Base-by-base conservation (phyloP, 1,140 invertebrate genomes). In the Dendrolimus kikuchii region DNA sequence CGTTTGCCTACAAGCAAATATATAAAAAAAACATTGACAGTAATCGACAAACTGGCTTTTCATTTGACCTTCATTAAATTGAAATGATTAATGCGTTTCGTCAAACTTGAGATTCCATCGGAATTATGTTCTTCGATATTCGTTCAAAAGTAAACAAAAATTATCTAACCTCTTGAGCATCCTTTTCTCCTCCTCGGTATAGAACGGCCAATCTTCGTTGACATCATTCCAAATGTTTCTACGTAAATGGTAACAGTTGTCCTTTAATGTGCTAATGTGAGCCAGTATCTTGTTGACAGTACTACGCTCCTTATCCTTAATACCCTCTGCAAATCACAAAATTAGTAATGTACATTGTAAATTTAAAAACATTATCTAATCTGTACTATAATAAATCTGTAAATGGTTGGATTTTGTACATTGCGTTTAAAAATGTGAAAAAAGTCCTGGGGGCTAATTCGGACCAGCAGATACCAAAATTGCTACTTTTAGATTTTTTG, bases 161-260 rank as follows among this genome's bases (percentile, higher is more conserved):
- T 68, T 38, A 47, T 62, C 74, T 63, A 68, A 94, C 93, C 92
- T 92, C 90, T 96, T 97, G 60, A 98, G 87, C 71, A 94, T 91
- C 71, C 95, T 92, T 78, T 91, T 91, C 74, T 99, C 96, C 68
- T 95, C 92, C 58, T 97, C 95, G 39, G 93, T 92, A 73, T 97
- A 98, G 88, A 94, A 97, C 42, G 95, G 94, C 96, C 96, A 99
- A 75, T 98, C 95, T 71, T 96, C 94, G 67, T 95, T 92, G 47
- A 99, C 95, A 74, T 98, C 96, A 77, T 95, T 95, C 95, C 96
- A 98, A 59, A 95, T 89, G 69, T 94, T 91, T 67, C 94, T 92
- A 49, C 93, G 90, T 74, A 99, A 89, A 71, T 95, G 92, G 86
- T 95, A 98, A 61, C 92, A 92, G 87, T 98, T 98, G 81, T 97